Evolutionary conservation across 2,888 invertebrate species (phyloP).

Genomic region (Clitarchus hookeri): DNA sequence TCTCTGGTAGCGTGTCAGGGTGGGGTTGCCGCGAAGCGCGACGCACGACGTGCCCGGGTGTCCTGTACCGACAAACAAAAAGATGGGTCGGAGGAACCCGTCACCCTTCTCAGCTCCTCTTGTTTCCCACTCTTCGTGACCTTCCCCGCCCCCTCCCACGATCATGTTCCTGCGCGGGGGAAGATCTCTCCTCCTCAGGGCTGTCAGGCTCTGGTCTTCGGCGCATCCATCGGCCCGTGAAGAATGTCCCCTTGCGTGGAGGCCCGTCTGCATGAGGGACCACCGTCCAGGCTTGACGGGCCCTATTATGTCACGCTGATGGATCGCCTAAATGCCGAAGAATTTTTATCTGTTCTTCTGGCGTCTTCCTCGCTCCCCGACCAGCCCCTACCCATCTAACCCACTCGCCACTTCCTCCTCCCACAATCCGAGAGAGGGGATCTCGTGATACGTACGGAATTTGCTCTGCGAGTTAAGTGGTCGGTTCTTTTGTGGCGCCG

Average conservation of each 20-base stretch:
- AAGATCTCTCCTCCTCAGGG: background rate
- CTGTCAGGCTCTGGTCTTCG: background rate
- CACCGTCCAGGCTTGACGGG: background rate
- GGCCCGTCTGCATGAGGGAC: slow-evolving; percentile 3
- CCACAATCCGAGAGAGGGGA: background rate
- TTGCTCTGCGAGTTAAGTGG: background rate
- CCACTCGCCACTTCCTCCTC: background rate
- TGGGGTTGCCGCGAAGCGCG: background rate
- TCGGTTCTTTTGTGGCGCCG: background rate
- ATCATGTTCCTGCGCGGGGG: background rate
- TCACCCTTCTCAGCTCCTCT: background rate
- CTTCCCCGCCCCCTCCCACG: background rate
- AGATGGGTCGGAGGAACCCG: too few species aligned
- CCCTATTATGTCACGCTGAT: slow-evolving; percentile 23
- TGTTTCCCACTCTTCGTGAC: background rate
- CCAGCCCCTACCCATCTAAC: background rate
- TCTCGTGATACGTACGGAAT: background rate
- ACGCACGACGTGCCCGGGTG: background rate
- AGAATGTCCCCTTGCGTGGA: background rate
- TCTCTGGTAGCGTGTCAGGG: too few species aligned
- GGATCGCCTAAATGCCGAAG: slow-evolving; percentile 15
- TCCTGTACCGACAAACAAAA: background rate
- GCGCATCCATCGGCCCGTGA: background rate
- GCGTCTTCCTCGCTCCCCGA: background rate
- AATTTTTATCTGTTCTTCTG: slow-evolving; percentile 6